Evolutionary conservation across 2,113 vertebrate species (phyloP).

Genomic region (Stigmatopora argus): DNA sequence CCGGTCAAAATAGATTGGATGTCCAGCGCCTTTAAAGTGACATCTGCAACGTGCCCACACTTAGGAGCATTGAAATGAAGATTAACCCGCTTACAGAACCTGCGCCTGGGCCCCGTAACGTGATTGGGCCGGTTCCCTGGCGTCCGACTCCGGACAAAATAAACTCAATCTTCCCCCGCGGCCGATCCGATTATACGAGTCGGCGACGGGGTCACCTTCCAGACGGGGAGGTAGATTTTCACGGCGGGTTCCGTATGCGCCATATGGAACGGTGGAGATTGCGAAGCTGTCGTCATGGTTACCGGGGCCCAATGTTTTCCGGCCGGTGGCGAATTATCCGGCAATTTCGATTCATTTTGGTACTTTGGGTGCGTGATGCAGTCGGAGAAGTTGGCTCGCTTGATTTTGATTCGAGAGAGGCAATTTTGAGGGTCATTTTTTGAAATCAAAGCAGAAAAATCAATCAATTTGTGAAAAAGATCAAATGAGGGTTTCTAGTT

Average conservation of each 20-base stretch:
- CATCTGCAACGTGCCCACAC: background rate
- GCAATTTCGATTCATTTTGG: too few relatives aligned
- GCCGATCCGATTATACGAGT: constrained; percentile 4
- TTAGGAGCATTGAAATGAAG: background rate
- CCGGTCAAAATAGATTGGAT: too few relatives aligned
- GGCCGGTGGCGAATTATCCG: too few relatives aligned
- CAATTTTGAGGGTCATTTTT: too few relatives aligned
- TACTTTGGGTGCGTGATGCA: too few relatives aligned
- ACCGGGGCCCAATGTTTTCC: background rate
- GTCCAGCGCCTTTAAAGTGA: background rate
- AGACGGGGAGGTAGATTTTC: background rate
- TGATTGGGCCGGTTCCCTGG: constrained; percentile 4
- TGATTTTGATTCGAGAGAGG: too few relatives aligned
- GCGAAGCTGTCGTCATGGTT: background rate
- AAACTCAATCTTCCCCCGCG: constrained; percentile 1
- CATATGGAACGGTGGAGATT: background rate
- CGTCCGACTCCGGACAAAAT: background rate
- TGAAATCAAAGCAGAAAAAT: too few relatives aligned
- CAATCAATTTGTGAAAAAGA: too few relatives aligned
- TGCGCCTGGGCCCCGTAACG: constrained; percentile 1
- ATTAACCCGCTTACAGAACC: constrained; percentile 3
- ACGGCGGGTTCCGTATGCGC: background rate
- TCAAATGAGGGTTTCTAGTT: too few relatives aligned
- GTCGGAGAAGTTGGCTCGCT: too few relatives aligned
- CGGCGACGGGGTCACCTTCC: constrained; percentile 6